Evolutionary conservation across 2,888 invertebrate species (phyloP), one percentile per base, ranked within the genome.

Genomic region (Sphaerophoria rueppellii): DNA sequence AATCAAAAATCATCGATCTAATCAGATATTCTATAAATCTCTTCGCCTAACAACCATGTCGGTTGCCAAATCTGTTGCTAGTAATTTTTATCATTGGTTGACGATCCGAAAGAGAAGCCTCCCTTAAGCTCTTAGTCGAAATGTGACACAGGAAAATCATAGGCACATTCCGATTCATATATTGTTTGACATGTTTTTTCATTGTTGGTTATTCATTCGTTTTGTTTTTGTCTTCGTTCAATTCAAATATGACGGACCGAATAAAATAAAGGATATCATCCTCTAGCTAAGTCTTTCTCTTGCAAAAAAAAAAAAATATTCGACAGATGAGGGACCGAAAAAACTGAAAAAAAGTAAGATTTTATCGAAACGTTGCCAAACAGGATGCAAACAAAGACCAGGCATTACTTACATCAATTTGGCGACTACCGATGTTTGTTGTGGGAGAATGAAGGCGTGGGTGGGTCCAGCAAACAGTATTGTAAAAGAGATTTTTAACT

Each of bases 361-460:
- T 67, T 54, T 32, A 54, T 52, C 61, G 37, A 76, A 76, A 50
- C 69, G 58, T 73, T 85, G 85, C 85, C 85, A 85, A 85, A 81
- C 76, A 81, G 81, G 76, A 85, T 85, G 81, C 76, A 80, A 61
- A 85, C 73, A n/a, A 67, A 37, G 67, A 67, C 54, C 37, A 76
- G 63, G 76, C 83, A 83, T 80, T 80, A 75, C 83, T 80, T 80
- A 75, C 83, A 83, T 83, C 83, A 80, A 83, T 80, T 78, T 75
- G 71, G 71, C 48, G 83, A 65, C 63, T 67, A 16, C 43, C 24
- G 3, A 24, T 48, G 34, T 34, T 35, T 50, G 34, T 14, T 58
- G 14, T 50, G 4, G 12, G 2, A 7, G 48, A 57, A n/a, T 40
- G 75, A 52, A 57, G 69, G 34, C 46, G 60, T 52, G 52, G 65